Base-by-base conservation (phyloP, 2,797 vertebrate genomes). In the Melanotaenia maccullochi region DNA sequence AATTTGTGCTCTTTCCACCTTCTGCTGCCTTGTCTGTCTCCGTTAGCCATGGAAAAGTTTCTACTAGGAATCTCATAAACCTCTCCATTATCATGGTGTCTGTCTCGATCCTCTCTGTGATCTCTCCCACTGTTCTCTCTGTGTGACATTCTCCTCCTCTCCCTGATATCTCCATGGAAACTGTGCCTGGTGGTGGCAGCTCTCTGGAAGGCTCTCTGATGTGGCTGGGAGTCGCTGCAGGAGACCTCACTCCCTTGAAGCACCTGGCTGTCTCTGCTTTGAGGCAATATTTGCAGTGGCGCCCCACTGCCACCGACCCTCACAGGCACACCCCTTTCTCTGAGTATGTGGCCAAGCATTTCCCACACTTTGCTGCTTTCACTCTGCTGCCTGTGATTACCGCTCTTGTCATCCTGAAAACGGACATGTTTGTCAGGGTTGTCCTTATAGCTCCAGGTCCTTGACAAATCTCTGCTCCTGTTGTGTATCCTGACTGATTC, bases 81-180 rank as follows among this genome's bases (percentile, higher is more conserved):
- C 69, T 85, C 81, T 65, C 61, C 67, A 4, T 69, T 74, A 65
- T 76, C 75, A 33, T 16, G 25, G 58, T 11, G 79, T 57, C 84
- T 14, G 76, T 83, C 62, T 68, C 65, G 18, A 65, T 74, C 86
- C 74, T 70, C 79, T 49, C 85, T 79, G 49, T 85, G 83, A 78
- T 84, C 89, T 82, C 82, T 81, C 83, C 81, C 78, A 16, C 78
- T 51, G 80, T 62, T 85, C 32, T 84, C 76, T 61, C 78, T 71
- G 60, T 60, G 56, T 22, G 85, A 84, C 32, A 33, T 57, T 56
- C 78, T 83, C 83, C 86, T 84, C 78, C 83, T 86, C 73, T 90
- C 77, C 76, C 90, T 75, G 58, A 86, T 71, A 38, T 92, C 89
- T 64, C 92, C 90, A 85, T 90, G 92, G 90, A 93, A 93, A 91